These are phyloP conservation scores for Brienomyrus longianalis DNA, from an alignment of 2,113 vertebrate species.

Conservation along the genomic window DNA sequence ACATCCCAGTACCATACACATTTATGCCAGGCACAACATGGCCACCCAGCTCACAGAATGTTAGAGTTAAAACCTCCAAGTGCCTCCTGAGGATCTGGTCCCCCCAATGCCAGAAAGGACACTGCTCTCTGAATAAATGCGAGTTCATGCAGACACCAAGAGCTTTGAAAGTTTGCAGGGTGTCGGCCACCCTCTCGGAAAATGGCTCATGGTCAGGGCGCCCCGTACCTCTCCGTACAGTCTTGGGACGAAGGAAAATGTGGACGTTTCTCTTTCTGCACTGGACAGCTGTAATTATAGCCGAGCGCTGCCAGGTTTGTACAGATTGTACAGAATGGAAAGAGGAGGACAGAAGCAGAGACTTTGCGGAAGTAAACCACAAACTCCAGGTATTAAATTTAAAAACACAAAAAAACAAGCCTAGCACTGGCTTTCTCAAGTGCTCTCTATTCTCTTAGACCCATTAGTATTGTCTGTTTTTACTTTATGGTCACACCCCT, in stretches of 20 bases:
- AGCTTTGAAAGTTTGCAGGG: background rate
- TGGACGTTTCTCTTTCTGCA: conserved; percentile 14
- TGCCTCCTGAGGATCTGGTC: background rate
- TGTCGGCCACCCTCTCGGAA: background rate
- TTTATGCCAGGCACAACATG: background rate
- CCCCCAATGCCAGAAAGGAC: background rate
- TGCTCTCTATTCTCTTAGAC: background rate
- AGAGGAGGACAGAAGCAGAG: background rate
- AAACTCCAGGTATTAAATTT: background rate
- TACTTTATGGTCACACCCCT: background rate
- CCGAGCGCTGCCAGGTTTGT: conserved; percentile 20
- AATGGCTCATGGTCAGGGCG: background rate
- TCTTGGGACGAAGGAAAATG: conserved; percentile 17
- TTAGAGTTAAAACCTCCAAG: background rate
- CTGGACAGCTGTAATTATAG: conserved; percentile 25
- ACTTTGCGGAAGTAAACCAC: background rate
- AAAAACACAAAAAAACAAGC: background rate
- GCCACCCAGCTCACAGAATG: background rate
- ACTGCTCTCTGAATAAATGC: background rate
- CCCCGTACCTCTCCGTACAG: background rate
- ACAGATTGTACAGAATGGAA: conserved; percentile 12
- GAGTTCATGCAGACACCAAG: background rate
- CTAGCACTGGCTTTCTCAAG: background rate
- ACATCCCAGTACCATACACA: background rate
- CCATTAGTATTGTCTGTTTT: background rate